Percentiles rank a stretch among this genome's conserved stretches.
Conservation (phyloP, 2,113 vertebrate species). For the Notiomystis cincta region DNA sequence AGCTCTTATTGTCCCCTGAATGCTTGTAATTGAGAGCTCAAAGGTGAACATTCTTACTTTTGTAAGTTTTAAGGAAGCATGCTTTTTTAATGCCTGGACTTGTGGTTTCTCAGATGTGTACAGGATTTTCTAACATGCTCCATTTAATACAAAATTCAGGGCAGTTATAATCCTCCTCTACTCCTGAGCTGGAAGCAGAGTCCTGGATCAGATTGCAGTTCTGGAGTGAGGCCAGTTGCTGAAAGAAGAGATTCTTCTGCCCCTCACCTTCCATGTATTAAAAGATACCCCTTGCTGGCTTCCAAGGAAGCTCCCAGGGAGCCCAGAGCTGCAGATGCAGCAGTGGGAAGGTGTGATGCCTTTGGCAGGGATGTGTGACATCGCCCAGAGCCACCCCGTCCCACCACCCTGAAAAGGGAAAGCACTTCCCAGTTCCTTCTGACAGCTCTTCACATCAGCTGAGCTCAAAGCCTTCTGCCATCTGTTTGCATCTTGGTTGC, state of each 20-base stretch:
- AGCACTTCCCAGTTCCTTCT: not conserved
- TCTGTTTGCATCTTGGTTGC: not conserved
- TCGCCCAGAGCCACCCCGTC: not conserved
- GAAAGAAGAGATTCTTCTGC: not conserved
- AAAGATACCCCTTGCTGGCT: not conserved
- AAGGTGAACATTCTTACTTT: not conserved
- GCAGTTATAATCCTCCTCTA: not conserved
- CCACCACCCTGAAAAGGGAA: not conserved
- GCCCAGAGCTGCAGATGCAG: not conserved
- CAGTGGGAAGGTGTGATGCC: not conserved
- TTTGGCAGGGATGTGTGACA: not conserved
- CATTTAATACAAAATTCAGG: not conserved
- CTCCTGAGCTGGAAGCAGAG: not conserved
- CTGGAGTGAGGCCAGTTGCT: not conserved
- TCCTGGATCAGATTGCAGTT: not conserved
- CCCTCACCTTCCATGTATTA: not conserved
- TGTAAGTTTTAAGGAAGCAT: not conserved
- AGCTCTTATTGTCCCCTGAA: not conserved
- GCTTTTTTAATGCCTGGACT: not conserved
- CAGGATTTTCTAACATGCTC: not conserved
- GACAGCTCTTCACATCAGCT: not conserved
- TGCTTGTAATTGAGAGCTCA: not conserved
- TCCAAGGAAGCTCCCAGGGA: not conserved
- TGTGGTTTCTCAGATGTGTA: not conserved
- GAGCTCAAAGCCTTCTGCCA: not conserved